phyloP scores from a whole-genome alignment of 2,797 vertebrate genomes.

The Benthosema pterotum region DNA sequence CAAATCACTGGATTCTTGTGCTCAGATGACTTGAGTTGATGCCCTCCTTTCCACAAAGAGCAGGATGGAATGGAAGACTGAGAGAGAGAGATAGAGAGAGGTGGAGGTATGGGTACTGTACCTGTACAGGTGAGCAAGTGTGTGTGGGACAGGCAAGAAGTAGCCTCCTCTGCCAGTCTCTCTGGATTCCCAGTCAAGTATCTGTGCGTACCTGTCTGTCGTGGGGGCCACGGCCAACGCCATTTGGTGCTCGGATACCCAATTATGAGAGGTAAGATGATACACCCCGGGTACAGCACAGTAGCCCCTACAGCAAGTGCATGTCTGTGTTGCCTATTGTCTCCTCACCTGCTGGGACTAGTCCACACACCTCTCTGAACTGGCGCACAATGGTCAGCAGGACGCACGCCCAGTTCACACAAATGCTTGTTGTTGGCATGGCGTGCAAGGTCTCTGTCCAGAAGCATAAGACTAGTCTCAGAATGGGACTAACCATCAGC shows the following conservation, averaged over 20 bases:
- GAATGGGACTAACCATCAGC: slow-evolving; percentile 5
- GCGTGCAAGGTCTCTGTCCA: slow-evolving; percentile 18
- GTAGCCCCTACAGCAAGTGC: slow-evolving; percentile 67
- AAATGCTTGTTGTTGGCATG: slow-evolving; percentile 22
- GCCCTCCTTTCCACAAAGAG: slow-evolving; percentile 54
- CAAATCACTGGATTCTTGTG: slow-evolving; percentile 29
- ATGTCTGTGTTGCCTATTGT: slow-evolving; percentile 76
- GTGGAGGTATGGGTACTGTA: not conserved
- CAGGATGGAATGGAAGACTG: slow-evolving; percentile 9
- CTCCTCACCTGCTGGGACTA: slow-evolving; percentile 42
- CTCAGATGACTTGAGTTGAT: slow-evolving; percentile 56
- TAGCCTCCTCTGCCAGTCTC: slow-evolving; percentile 48
- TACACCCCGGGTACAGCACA: slow-evolving; percentile 58
- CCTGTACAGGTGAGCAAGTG: slow-evolving; percentile 14
- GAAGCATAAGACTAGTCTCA: slow-evolving; percentile 13
- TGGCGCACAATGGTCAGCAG: slow-evolving; percentile 37
- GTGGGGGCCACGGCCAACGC: slow-evolving; percentile 48
- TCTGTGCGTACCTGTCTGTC: slow-evolving; percentile 26
- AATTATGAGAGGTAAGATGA: slow-evolving; percentile 83
- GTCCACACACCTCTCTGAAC: slow-evolving; percentile 63
- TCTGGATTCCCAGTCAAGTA: slow-evolving; percentile 35
- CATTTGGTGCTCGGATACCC: slow-evolving; percentile 77
- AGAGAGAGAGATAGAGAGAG: slow-evolving; percentile 5
- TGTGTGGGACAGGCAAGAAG: slow-evolving; percentile 52
- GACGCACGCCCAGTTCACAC: slow-evolving; percentile 18